phyloP scores from a whole-genome alignment of 2,888 invertebrate genomes.

The Amblyjoppa proteus region DNA sequence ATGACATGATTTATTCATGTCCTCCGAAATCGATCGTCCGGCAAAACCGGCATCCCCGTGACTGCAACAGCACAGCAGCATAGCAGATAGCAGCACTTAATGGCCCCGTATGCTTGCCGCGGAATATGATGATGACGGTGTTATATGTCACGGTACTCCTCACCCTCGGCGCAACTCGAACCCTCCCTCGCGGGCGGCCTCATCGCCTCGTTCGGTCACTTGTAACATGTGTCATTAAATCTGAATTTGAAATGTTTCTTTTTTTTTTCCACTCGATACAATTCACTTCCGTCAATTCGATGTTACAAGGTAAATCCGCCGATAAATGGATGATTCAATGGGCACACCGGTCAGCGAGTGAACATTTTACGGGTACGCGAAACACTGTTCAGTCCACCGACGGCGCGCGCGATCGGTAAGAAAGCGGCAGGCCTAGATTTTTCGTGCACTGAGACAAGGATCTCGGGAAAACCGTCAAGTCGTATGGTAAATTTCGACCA shows the following conservation, averaged over 20 bases:
- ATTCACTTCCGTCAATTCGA: not conserved
- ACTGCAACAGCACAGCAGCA: slow-evolving; percentile 55
- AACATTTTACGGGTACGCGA: not conserved
- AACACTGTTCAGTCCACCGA: not conserved
- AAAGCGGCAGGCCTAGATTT: too few relatives aligned
- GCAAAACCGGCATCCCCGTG: slow-evolving; percentile 60
- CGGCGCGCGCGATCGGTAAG: too few relatives aligned
- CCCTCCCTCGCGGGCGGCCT: slow-evolving; percentile 9
- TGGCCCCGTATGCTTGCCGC: slow-evolving; percentile 61
- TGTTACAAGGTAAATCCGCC: not conserved
- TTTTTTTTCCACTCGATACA: slow-evolving; percentile 9
- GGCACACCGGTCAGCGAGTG: not conserved
- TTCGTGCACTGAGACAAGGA: too few relatives aligned
- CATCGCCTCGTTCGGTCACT: slow-evolving; percentile 33
- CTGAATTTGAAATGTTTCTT: slow-evolving; percentile 38
- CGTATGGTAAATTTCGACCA: too few relatives aligned
- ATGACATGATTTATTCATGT: slow-evolving; percentile 74
- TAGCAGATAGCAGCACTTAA: slow-evolving; percentile 64
- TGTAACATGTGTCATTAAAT: slow-evolving; percentile 49
- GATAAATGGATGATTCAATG: not conserved
- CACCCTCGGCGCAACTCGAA: slow-evolving; percentile 41
- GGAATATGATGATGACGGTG: slow-evolving; percentile 65
- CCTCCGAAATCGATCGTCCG: slow-evolving; percentile 69
- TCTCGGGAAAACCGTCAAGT: too few relatives aligned
- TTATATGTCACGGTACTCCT: slow-evolving; percentile 63